Conservation (phyloP, 1,140 invertebrate species). For the Helicoverpa zea region DNA sequence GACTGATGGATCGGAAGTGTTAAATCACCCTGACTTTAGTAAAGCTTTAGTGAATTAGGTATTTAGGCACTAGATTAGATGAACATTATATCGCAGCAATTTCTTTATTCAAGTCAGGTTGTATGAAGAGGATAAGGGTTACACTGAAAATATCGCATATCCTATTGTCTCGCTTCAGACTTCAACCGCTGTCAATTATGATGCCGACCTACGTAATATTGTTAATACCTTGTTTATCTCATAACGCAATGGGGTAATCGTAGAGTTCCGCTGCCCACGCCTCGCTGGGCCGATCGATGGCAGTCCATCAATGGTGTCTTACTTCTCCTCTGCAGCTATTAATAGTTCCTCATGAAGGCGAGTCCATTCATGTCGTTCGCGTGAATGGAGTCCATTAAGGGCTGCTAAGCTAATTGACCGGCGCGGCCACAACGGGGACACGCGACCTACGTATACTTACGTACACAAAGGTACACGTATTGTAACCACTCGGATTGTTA, state of each 20-base stretch:
- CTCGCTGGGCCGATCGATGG: slow-evolving; percentile 19
- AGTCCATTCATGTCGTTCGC: slow-evolving; percentile 76
- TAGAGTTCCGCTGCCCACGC: slow-evolving; percentile 38
- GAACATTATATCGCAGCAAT: too few relatives aligned
- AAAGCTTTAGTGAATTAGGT: too few relatives aligned
- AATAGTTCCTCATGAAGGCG: slow-evolving; percentile 56
- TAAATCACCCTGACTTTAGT: too few relatives aligned
- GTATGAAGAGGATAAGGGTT: too few relatives aligned
- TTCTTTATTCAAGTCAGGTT: too few relatives aligned
- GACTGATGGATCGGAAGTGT: too few relatives aligned
- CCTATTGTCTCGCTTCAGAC: too few relatives aligned
- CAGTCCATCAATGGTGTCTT: slow-evolving; percentile 49
- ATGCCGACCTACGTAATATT: too few relatives aligned
- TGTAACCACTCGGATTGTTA: slow-evolving; percentile 22
- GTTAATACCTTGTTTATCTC: slow-evolving; percentile 1
- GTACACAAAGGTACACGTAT: neutral
- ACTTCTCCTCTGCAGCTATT: slow-evolving; percentile 50
- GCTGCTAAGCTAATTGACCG: slow-evolving; percentile 80
- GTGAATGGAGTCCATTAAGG: slow-evolving; percentile 80
- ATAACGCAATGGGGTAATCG: slow-evolving; percentile 39
- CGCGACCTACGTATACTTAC: slow-evolving; percentile 54
- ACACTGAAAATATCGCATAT: too few relatives aligned
- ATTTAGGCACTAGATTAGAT: too few relatives aligned
- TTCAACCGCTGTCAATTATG: too few relatives aligned
- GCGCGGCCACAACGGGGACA: slow-evolving; percentile 70